Conservation (phyloP, 2,888 invertebrate species). For the Coremacera marginata region DNA sequence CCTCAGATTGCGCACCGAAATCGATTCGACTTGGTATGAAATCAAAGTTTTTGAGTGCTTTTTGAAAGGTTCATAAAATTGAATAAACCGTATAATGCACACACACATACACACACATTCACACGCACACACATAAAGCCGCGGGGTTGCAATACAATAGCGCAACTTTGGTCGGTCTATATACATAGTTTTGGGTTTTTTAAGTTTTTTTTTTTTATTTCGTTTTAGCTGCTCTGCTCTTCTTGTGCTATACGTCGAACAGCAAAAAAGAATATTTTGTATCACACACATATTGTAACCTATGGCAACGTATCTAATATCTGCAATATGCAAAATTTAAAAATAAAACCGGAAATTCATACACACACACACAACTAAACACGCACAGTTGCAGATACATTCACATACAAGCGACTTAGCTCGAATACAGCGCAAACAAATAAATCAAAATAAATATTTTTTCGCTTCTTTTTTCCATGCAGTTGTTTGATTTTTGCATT, state of each 20-base stretch:
- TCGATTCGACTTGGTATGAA: slow-evolving; percentile 5
- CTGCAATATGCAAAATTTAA: slow-evolving; percentile 20
- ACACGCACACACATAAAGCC: neutral
- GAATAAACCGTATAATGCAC: slow-evolving; percentile 7
- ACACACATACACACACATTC: neutral
- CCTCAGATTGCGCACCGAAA: neutral
- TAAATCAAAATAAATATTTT: too few relatives aligned
- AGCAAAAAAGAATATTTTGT: neutral
- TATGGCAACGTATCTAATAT: slow-evolving; percentile 8
- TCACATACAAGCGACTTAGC: too few relatives aligned
- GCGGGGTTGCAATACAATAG: neutral
- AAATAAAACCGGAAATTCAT: slow-evolving; percentile 14
- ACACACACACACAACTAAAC: neutral
- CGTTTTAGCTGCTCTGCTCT: neutral
- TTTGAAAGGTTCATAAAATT: slow-evolving; percentile 36
- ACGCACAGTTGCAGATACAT: neutral
- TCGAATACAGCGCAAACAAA: too few relatives aligned
- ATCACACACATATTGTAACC: slow-evolving; percentile 7
- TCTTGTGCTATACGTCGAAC: neutral
- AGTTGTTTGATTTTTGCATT: too few relatives aligned
- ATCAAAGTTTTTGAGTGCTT: slow-evolving; percentile 35
- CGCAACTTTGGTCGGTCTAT: too few relatives aligned
- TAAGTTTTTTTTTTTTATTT: neutral
- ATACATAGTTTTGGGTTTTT: neutral
- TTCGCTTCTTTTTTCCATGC: too few relatives aligned